Conservation (phyloP, 2,888 invertebrate species). For the Orthosia gracilis region DNA sequence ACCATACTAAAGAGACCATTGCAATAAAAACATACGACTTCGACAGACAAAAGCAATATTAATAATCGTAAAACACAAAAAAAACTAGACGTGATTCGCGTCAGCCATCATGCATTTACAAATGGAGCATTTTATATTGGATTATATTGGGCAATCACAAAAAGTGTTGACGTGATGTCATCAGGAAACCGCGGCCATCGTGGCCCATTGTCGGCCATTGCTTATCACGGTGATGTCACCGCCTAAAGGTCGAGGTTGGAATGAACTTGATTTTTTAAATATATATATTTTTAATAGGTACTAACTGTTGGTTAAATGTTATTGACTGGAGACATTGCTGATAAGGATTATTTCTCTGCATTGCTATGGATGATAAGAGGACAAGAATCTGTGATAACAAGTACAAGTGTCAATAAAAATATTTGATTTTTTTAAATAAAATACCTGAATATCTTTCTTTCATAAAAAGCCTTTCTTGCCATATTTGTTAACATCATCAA, state of each 20-base stretch:
- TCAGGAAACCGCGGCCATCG: slow-evolving; percentile 43
- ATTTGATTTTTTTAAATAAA: neutral
- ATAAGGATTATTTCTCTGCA: slow-evolving; percentile 32
- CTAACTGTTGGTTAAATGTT: slow-evolving; percentile 39
- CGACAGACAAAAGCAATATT: slow-evolving; percentile 11
- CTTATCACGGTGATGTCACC: slow-evolving; percentile 66
- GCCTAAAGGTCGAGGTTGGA: slow-evolving; percentile 65
- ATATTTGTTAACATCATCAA: neutral
- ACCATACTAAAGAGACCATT: neutral
- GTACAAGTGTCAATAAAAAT: neutral
- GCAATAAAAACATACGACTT: slow-evolving; percentile 18
- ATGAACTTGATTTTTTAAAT: slow-evolving; percentile 51
- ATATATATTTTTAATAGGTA: slow-evolving; percentile 26
- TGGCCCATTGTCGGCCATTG: slow-evolving; percentile 31
- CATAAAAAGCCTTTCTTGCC: no score
- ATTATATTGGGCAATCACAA: slow-evolving; percentile 54
- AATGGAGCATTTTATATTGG: slow-evolving; percentile 54
- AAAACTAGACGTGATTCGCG: slow-evolving; percentile 31
- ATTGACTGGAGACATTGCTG: slow-evolving; percentile 57
- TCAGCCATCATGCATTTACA: slow-evolving; percentile 38
- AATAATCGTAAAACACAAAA: slow-evolving; percentile 17
- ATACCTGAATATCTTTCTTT: no score
- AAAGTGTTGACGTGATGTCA: slow-evolving; percentile 64
- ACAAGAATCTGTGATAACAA: neutral
- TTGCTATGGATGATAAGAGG: slow-evolving; percentile 22